These are phyloP conservation scores for Odontomyia ornata DNA, from an alignment of 2,888 invertebrate genomes.

Conservation along the genomic window DNA sequence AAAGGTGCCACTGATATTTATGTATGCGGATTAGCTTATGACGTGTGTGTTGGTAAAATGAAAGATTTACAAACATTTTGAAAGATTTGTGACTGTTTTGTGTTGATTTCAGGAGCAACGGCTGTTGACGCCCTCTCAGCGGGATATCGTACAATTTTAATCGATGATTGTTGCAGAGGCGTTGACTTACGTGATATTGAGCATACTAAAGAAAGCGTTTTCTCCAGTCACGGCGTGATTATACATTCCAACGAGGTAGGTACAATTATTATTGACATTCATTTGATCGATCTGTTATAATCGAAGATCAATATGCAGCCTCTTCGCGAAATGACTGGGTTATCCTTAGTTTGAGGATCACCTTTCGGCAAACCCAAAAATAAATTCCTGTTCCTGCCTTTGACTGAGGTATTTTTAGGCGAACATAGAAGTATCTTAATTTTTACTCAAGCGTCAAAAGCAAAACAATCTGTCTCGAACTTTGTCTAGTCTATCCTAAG, in stretches of 20 bases:
- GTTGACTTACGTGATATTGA: conserved; percentile 87
- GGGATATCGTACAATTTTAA: conserved; percentile 86
- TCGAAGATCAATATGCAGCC: too few relatives aligned
- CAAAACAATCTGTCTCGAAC: too few relatives aligned
- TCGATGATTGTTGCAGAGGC: conserved; percentile 92
- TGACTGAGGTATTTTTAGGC: too few relatives aligned
- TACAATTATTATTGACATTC: too few relatives aligned
- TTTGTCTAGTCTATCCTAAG: too few relatives aligned
- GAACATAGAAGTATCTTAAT: neutral
- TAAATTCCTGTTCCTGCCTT: neutral
- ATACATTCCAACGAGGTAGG: conserved; percentile 77
- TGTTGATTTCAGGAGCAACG: conserved; percentile 73
- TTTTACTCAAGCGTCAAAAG: too few relatives aligned
- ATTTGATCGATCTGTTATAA: too few relatives aligned
- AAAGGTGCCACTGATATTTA: conserved; percentile 90
- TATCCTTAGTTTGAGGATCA: neutral
- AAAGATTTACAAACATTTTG: neutral
- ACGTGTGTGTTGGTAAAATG: conserved; percentile 85
- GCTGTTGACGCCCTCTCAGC: conserved; percentile 88
- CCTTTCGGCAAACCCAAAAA: neutral
- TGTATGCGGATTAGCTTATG: conserved; percentile 94
- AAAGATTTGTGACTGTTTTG: neutral
- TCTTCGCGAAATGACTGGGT: too few relatives aligned
- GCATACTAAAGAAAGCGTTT: conserved; percentile 79
- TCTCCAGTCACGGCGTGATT: conserved; percentile 81